phyloP scores from a whole-genome alignment of 2,113 vertebrate species.

The Ranitomeya variabilis region DNA sequence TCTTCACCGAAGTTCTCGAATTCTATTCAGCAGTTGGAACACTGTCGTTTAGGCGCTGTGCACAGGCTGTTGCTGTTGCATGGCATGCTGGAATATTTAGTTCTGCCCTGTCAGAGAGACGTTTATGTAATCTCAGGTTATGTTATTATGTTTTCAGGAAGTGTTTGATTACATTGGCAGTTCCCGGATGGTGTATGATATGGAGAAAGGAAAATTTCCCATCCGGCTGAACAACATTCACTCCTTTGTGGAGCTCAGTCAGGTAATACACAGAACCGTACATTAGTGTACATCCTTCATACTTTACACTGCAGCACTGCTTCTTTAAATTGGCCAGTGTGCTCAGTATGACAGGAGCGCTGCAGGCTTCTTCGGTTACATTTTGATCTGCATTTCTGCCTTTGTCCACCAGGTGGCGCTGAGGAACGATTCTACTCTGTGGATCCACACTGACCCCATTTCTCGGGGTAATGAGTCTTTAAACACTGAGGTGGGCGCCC shows the following conservation, averaged over 20 bases:
- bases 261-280: conserved; percentile 64
- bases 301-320: neutral
- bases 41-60: no score
- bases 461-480: conserved; percentile 77
- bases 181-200: conserved; percentile 86
- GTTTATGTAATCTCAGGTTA: no score
- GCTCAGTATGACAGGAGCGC: neutral
- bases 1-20: neutral
- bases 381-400: neutral
- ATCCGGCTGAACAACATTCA: conserved; percentile 71
- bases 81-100: neutral
- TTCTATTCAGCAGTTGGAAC: no score
- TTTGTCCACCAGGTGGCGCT: conserved; percentile 78
- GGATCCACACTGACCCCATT: conserved; percentile 90
- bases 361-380: neutral
- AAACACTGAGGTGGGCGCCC: conserved; percentile 69
- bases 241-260: conserved; percentile 73
- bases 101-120: neutral
- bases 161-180: conserved; percentile 97
- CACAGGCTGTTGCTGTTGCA: neutral
- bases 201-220: conserved; percentile 74
- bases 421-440: conserved; percentile 68
- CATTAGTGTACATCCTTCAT: neutral
- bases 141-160: conserved; percentile 73
- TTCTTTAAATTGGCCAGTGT: neutral